Percentiles rank a stretch among this genome's conserved stretches.
Evolutionary conservation across 1,140 invertebrate genomes (phyloP).

Genomic region (Myzus persicae): DNA sequence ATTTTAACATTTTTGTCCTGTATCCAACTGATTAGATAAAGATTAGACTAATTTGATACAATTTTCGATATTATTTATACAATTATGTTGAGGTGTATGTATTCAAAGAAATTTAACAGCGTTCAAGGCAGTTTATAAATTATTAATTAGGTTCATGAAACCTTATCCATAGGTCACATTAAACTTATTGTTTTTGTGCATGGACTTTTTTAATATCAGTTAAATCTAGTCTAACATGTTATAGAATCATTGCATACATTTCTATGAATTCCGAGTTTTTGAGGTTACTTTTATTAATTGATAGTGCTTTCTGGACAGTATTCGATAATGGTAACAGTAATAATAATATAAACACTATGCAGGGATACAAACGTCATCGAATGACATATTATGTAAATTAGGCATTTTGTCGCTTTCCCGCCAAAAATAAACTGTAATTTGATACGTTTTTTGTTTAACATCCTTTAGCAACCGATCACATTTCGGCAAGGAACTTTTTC

Average conservation of each 20-base stretch:
- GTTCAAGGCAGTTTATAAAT: slow-evolving; percentile 42
- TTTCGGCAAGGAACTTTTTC: background rate
- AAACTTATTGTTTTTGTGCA: slow-evolving; percentile 19
- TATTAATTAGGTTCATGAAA: slow-evolving; percentile 54
- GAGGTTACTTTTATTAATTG: background rate
- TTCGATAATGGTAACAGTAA: background rate
- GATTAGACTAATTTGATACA: background rate
- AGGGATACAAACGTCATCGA: background rate
- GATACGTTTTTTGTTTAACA: background rate
- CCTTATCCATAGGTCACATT: slow-evolving; percentile 53
- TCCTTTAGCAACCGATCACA: background rate
- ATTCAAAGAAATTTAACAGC: background rate
- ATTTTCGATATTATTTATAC: background rate
- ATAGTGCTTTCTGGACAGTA: background rate
- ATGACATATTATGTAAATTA: background rate
- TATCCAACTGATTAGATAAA: background rate
- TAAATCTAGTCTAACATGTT: background rate
- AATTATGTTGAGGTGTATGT: background rate
- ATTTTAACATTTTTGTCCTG: background rate
- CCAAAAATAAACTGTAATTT: background rate
- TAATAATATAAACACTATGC: background rate
- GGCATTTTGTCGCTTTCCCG: background rate
- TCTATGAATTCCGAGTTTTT: background rate
- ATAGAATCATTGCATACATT: background rate
- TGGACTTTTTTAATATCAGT: background rate